These are phyloP conservation scores for Pituophis catenifer DNA, from an alignment of 2,113 vertebrate genomes.

Conservation along the genomic window DNA sequence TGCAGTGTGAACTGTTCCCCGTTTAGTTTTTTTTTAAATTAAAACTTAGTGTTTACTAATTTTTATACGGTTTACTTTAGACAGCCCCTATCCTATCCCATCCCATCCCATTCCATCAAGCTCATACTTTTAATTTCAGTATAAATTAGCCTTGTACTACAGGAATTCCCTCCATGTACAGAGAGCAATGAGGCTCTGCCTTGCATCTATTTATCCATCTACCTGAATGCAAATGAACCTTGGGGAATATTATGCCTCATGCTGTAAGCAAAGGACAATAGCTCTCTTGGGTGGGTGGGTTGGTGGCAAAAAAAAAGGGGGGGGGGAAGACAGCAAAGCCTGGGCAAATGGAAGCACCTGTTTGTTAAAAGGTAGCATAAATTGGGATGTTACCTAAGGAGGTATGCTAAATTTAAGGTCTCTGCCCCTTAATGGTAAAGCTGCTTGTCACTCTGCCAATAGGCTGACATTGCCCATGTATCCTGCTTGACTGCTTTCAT, in stretches of 20 bases:
- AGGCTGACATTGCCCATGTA: background rate
- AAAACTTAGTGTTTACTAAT: too few relatives aligned
- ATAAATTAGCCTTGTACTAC: background rate
- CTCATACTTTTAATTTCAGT: background rate
- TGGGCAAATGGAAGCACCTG: background rate
- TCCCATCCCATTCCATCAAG: too few relatives aligned
- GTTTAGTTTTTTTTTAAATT: background rate
- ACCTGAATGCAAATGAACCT: background rate
- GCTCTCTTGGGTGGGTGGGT: background rate
- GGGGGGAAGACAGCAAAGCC: background rate
- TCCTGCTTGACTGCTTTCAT: background rate
- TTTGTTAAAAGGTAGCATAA: constrained; percentile 43
- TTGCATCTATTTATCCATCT: background rate
- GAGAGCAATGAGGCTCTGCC: background rate
- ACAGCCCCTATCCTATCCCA: too few relatives aligned
- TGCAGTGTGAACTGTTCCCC: background rate
- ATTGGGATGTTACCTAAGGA: constrained; percentile 37
- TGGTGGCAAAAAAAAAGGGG: background rate
- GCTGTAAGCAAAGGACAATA: background rate
- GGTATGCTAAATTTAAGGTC: constrained; percentile 12
- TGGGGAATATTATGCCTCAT: background rate
- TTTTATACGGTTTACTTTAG: too few relatives aligned
- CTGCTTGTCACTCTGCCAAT: constrained; percentile 45
- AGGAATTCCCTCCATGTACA: background rate
- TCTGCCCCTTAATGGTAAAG: constrained; percentile 42